Base-by-base conservation (phyloP, 2,113 vertebrate species). In the Scomber japonicus region DNA sequence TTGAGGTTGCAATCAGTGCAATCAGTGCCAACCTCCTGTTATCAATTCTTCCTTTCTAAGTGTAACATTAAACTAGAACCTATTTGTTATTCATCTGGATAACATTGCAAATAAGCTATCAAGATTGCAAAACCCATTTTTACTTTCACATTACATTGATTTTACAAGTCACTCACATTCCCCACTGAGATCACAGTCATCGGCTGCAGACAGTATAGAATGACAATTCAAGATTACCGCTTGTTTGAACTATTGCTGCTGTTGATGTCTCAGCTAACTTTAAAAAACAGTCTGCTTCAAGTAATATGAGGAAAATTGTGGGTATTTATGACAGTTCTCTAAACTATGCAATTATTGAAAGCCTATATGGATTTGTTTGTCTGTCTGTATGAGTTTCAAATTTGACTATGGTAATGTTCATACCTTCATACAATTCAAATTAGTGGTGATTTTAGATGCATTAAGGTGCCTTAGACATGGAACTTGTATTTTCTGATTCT, bases 71-170 rank as follows among this genome's bases (percentile, higher is more conserved):
- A 67, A 78, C 85, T 75, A 35, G 46, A 68, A 80, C 21, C 55
- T 80, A 54, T 87, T 84, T 14, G 50, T 92, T 94, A 92, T 95
- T 93, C 93, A 68, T 71, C 53, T 75, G 68, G 49, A 53, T 79
- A 84, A 56, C 66, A 76, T 62, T 79, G 71, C 75, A 57, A 71
- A 74, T 46, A n/a, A 79, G 57, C 35, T 24, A 49, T 31, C 9
- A 15, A 75, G 45, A 90, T 74, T 56, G 24, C 24, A 27, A 27
- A 27, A 27, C 24, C 24, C 24, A 27, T 27, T 62, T 70, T 75
- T 71, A 31, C 54, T 46, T 71, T 76, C 69, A 55, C 64, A 68
- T 84, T 65, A 59, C 80, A 90, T 88, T 80, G 89, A 92, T 91
- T 89, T 89, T 85, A 72, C 71, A 84, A 71, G 84, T 85, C 73